These are phyloP conservation scores for Drosophila mayaguana DNA, from an alignment of 2,888 invertebrate genomes.

Conservation along the genomic window DNA sequence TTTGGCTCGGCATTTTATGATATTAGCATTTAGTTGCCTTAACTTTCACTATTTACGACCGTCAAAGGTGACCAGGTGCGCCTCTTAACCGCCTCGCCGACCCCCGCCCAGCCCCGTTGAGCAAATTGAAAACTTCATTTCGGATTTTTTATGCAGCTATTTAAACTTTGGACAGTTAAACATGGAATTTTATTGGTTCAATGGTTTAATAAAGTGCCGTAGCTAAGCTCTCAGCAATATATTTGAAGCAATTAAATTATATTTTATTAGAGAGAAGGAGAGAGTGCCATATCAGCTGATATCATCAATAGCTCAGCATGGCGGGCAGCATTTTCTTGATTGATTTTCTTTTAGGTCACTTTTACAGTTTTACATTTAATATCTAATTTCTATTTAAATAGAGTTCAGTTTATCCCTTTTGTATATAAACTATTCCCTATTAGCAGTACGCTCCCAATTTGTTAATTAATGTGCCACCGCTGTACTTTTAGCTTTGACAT, in stretches of 20 bases:
- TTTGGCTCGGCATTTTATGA: slow-evolving; percentile 53
- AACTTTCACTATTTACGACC: slow-evolving; percentile 68
- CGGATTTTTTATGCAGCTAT: slow-evolving; percentile 41
- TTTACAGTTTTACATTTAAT: background rate
- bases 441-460: slow-evolving; percentile 23
- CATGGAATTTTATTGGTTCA: slow-evolving; percentile 35
- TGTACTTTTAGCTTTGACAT: slow-evolving; percentile 51
- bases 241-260: background rate
- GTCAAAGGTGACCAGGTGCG: slow-evolving; percentile 59
- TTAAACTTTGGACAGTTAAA: slow-evolving; percentile 53
- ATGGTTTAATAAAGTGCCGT: slow-evolving; percentile 21
- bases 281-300: background rate
- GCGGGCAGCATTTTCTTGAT: background rate
- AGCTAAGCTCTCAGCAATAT: slow-evolving; percentile 1
- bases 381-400: background rate
- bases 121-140: slow-evolving; percentile 50
- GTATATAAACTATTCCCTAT: background rate
- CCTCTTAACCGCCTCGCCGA: background rate
- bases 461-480: slow-evolving; percentile 56
- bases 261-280: background rate
- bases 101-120: slow-evolving; percentile 8
- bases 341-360: no score
- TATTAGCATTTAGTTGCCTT: slow-evolving; percentile 69
- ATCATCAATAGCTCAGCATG: background rate
- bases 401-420: background rate